Base-by-base conservation (phyloP, 2,797 vertebrate species). In the Dendrocincla tyrannina region DNA sequence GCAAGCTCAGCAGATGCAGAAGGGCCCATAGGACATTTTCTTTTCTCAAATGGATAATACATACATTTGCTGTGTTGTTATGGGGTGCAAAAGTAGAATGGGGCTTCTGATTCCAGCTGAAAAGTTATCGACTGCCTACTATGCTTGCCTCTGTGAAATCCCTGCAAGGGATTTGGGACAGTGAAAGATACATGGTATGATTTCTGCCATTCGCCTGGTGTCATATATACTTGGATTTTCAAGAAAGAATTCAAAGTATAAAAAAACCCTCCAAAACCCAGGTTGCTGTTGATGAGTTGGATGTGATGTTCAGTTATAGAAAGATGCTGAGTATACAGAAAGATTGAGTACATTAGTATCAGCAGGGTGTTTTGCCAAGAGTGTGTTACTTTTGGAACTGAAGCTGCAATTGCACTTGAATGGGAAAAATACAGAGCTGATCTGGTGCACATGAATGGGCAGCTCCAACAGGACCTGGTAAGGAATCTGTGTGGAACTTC, bases 1-100 rank as follows among this genome's bases (percentile, higher is more conserved):
- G 64, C 75, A 88, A 89, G n/a, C 81, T 89, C 72, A 86, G 89
- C 82, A 94, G 82, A 78, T 58, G 49, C 66, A 85, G 59, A 80
- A 92, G 35, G 52, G 37, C n/a, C 53, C 70, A 86, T 13, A 39
- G n/a, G 53, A 94, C 3, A 5, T 60, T 77, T 67, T 76, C 49
- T 42, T 66, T 53, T 93, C 74, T 77, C 41, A 1, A 18, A n/a
- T 6, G 28, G 66, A 25, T 69, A 44, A 53, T 39, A 37, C 27
- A 30, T 30, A 30, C 20, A n/a, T 72, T 66, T 33, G 44, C 10
- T 84, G 2, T 24, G 42, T 42, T 58, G 7, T 68, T 76, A 27
- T 1, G 80, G 28, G 30, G 41, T 70, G 55, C 25, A 50, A 42
- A 67, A 85, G 37, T 7, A 79, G 78, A 91, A 80, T 15, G 13